Evolutionary conservation across 2,888 invertebrate genomes (phyloP), one percentile per base, ranked within the genome.

Genomic region (Alloscopus bannaensis): DNA sequence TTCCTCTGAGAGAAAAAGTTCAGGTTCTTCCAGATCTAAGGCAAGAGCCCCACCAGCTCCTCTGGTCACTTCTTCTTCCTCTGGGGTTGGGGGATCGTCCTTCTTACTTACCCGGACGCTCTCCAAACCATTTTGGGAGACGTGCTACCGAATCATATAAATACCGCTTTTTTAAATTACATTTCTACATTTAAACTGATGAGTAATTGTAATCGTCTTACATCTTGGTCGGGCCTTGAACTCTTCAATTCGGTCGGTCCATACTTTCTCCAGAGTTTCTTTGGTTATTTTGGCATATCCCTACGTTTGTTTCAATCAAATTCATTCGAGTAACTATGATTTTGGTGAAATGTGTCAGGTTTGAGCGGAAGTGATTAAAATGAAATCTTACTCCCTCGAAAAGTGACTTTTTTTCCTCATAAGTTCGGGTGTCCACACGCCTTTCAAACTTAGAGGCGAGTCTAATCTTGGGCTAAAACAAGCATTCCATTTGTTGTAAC

Each of bases 371-470:
- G n/a, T 1, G 57, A 24, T 11, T 42, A 8, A 29, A 26, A 18
- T 36, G 1, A 13, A 3, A 47, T 4, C n/a, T 95, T 94, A 97
- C 97, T 90, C 96, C 96, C 91, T 96, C 96, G 90, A 96, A 97
- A 87, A 97, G 92, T 89, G 95, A 95, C 92, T 96, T 97, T 92
- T 96, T 97, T 91, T 97, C 96, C 87, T 94, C 95, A 89, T 97
- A 97, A 87, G 96, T 95, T 91, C 98, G 94, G 90, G 97, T 95
- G 91, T 98, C 98, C 86, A 97, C 95, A 90, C 97, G 96, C 90
- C 98, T 92, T 91, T 98, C 98, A 91, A 97, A 98, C 92, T 98
- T 98, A 91, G 97, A 97, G 90, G 97, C 97, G 89, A 97, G 96
- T 92, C 96, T 96, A 90, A 98, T 96, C 93, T 97, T 98, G 88